Conservation (phyloP, 2,888 invertebrate genomes). For the Lasioglossum villosulum region DNA sequence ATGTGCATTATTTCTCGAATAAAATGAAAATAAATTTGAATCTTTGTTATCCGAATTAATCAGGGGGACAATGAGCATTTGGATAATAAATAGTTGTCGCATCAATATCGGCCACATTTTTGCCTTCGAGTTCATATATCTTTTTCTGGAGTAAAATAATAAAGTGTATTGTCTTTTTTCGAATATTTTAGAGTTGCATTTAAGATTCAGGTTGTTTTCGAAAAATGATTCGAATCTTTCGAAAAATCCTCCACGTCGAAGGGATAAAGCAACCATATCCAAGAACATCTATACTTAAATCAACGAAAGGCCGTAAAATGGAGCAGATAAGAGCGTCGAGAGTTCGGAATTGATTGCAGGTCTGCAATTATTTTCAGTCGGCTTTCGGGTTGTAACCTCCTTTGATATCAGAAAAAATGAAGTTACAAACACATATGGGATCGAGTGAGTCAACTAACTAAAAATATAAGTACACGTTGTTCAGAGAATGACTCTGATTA, state of each 20-base stretch:
- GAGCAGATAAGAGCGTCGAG: conserved; percentile 3
- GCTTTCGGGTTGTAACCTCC: conserved; percentile 1
- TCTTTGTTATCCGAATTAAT: no score
- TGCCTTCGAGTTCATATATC: no score
- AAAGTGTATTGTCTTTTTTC: no score
- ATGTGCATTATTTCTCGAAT: not conserved
- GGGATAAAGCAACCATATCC: not conserved
- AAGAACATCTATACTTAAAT: not conserved
- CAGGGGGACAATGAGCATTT: no score
- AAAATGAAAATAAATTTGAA: no score
- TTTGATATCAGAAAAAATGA: not conserved
- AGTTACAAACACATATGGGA: not conserved
- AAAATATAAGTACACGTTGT: not conserved
- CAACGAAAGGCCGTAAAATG: not conserved
- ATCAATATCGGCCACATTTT: no score
- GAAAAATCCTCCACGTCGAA: not conserved
- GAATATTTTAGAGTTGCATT: not conserved
- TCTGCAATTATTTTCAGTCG: not conserved
- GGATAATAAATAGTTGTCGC: no score
- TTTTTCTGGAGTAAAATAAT: not conserved
- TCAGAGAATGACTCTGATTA: not conserved
- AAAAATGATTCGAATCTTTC: not conserved
- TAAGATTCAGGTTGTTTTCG: not conserved
- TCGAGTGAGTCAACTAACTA: not conserved
- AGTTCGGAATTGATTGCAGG: conserved; percentile 13